Evolutionary conservation across 2,113 vertebrate species (phyloP).

Genomic region (Anguilla japonica): DNA sequence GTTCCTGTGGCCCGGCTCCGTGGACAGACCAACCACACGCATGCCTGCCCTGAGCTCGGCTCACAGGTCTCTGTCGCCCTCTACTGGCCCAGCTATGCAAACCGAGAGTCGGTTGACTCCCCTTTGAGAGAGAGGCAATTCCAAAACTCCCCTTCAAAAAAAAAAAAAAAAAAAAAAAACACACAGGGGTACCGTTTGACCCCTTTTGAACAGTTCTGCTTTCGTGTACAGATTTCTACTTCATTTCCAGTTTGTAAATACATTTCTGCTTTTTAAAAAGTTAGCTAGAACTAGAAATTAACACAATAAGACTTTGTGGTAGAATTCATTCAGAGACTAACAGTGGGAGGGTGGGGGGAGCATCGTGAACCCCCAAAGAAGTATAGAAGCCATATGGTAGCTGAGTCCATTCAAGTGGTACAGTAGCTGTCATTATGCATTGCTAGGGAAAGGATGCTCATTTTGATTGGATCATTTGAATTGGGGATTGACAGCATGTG

Average conservation of each 20-base stretch:
- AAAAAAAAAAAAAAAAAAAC: too few species aligned
- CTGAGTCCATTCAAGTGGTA: too few species aligned
- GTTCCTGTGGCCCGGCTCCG: slow-evolving; percentile 17
- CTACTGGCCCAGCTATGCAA: slow-evolving; percentile 49
- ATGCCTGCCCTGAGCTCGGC: slow-evolving; percentile 38
- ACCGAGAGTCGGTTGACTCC: slow-evolving; percentile 37
- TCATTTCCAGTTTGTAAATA: neutral
- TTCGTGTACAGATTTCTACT: neutral
- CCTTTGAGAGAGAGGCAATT: slow-evolving; percentile 13
- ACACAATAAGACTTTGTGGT: too few species aligned
- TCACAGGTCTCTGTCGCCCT: slow-evolving; percentile 44
- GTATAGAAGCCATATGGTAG: too few species aligned
- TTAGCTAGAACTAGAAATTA: too few species aligned
- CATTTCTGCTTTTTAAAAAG: too few species aligned
- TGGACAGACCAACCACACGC: slow-evolving; percentile 14
- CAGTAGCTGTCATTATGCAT: neutral
- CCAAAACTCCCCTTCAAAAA: neutral
- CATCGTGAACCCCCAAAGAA: too few species aligned
- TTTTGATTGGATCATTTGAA: neutral
- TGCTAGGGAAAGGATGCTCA: neutral
- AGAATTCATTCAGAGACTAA: too few species aligned
- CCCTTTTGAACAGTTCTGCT: too few species aligned
- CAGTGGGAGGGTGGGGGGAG: too few species aligned
- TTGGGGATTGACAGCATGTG: neutral
- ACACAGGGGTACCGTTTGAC: slow-evolving; percentile 39